Evolutionary conservation across 1,140 invertebrate genomes (phyloP), one percentile per base, ranked within the genome.

Genomic region (Drosophila trapezifrons): DNA sequence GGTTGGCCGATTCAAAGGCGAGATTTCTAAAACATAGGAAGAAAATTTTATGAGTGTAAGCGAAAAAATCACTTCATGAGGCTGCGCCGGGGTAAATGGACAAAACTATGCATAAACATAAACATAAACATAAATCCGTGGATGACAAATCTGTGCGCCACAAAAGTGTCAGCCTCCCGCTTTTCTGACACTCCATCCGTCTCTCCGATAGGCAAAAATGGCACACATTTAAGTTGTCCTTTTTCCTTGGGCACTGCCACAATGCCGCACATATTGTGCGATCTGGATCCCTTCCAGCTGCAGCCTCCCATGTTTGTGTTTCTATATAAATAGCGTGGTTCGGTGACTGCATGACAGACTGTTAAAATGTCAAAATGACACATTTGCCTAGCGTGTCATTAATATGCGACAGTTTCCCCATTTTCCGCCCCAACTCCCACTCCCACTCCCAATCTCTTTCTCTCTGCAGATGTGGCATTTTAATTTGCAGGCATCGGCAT

Each of bases 321-420:
- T 54, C 51, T 74, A 62, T 89, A 82, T 76, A 86, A 82, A 87
- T 89, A 72, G 73, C 78, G 85, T 84, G 84, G 84, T 90, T 89
- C 67, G 77, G 80, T 75, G 84, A 89, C 76, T 89, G 84, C 80
- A 89, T 89, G 84, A 89, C 84, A 89, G 84, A 89, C 84, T 89
- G 84, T 89, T 89, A 84, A 89, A 89, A 89, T 84, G 84, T 89
- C 84, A 89, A 89, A 87, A 89, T 89, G 84, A 89, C 84, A 89
- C 80, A 89, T 89, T 89, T 89, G 84, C 84, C 84, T 89, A 89
- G 85, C 80, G 80, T 89, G 85, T 89, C 84, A 87, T 87, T 87
- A 87, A 87, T 87, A 89, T 89, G 84, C 84, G 76, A 89, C 84
- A 89, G 83, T 69, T 73, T 76, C 7, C 22, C 37, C 37, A 20